Base-by-base conservation (phyloP, 1,140 invertebrate genomes). In the Eriosoma lanigerum region DNA sequence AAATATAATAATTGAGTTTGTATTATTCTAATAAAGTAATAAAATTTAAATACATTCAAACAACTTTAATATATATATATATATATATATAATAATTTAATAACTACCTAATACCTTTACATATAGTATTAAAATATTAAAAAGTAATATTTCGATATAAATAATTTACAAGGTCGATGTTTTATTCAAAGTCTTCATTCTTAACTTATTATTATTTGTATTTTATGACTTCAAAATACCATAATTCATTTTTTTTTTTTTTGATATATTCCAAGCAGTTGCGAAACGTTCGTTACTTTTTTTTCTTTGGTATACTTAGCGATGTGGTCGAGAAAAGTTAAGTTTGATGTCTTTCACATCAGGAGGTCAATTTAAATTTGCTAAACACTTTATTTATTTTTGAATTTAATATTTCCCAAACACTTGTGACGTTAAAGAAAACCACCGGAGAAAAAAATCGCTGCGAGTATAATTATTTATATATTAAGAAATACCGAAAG, bases 291-390 rank as follows among this genome's bases (percentile, higher is more conserved):
- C 26, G 48, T 52, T 19, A 32, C 46, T 17, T 56, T 38, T 73
- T 73, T 54, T 19, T 72, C 21, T 52, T 5, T 15, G 8, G 15
- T 32, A 72, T n/a, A 46, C 24, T 72, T 72, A 52, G 24, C 5
- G 17, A 52, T 21, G 15, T 52, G 26, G 48, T 54, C 10, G 72
- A 44, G 17, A n/a, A 54, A 56, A 75, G 52, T 75, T 10, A 17
- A 75, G 72, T 75, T 75, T 75, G 72, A 75, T 56, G 13, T 75
- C 12, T 56, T 75, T 56, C 29, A 38, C 29, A 26, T 50, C 24
- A 21, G 48, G 32, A 73, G 29, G 32, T 75, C 50, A 56, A 54
- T 75, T 75, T 75, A 38, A 29, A 56, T 56, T 56, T 56, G 29
- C 52, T 56, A 38, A 56, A 75, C 21, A 38, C 19, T 38, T 75